These are phyloP conservation scores for Melanotus villosus DNA, from an alignment of 2,888 invertebrate species.

Conservation along the genomic window DNA sequence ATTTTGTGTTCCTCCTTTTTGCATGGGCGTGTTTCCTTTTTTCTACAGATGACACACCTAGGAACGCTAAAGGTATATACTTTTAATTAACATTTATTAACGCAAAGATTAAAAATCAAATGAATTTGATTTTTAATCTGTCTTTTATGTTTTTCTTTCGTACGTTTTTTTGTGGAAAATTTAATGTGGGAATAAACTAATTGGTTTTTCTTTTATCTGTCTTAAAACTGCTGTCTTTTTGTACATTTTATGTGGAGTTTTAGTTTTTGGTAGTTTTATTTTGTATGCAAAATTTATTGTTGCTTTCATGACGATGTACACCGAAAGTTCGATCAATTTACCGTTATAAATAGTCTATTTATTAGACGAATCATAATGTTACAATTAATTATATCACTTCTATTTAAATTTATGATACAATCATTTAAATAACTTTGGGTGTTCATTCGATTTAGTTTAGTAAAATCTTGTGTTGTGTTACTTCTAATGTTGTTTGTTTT, in stretches of 20 bases:
- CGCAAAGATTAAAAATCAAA: conserved; percentile 18
- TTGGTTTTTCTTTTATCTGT: no score
- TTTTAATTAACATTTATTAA: conserved; percentile 51
- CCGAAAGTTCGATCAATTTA: no score
- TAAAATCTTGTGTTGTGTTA: conserved; percentile 46
- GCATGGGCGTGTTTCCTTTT: conserved; percentile 58
- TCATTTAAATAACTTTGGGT: neutral
- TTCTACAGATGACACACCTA: conserved; percentile 63
- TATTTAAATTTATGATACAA: no score
- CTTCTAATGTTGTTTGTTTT: conserved; percentile 51
- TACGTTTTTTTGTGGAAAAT: neutral
- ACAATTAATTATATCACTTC: no score
- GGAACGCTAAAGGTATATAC: conserved; percentile 61
- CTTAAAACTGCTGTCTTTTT: no score
- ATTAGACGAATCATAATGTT: no score
- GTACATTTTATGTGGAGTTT: no score
- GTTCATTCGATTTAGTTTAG: neutral
- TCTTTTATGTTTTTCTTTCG: conserved; percentile 1
- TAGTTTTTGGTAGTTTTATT: no score
- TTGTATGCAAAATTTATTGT: no score
- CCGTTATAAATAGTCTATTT: no score
- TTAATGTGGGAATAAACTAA: conserved; percentile 4
- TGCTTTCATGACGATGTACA: no score
- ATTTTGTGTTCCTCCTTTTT: conserved; percentile 58
- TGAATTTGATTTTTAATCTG: conserved; percentile 11